Evolutionary conservation across 2,888 invertebrate genomes (phyloP).

Genomic region (Diarsia brunnea): DNA sequence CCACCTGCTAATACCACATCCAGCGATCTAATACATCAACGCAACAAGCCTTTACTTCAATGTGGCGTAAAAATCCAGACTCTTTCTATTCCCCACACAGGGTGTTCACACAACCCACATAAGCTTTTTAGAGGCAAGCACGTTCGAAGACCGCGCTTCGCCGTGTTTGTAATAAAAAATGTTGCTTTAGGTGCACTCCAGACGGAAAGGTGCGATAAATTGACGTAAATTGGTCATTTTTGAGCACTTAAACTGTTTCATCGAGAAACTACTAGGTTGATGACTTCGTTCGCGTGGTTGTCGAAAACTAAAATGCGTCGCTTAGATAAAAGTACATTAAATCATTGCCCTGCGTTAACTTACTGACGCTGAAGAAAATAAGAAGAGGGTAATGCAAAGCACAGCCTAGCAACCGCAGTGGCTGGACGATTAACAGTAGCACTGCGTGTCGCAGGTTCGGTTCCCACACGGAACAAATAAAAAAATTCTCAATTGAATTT

Average conservation of each 20-base stretch:
- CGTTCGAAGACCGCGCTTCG: slow-evolving; percentile 68
- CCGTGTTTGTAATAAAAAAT: slow-evolving; percentile 70
- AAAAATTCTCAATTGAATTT: too few relatives aligned
- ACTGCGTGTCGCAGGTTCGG: too few relatives aligned
- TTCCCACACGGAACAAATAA: too few relatives aligned
- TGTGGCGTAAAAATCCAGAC: slow-evolving; percentile 77
- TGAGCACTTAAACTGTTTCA: background rate
- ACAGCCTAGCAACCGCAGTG: too few relatives aligned
- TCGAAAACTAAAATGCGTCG: too few relatives aligned
- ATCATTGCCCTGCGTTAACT: too few relatives aligned
- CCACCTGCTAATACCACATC: slow-evolving; percentile 32
- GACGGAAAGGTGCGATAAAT: slow-evolving; percentile 22
- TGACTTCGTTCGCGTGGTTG: too few relatives aligned
- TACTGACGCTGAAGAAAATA: too few relatives aligned
- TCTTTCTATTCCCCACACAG: slow-evolving; percentile 74
- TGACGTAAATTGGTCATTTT: background rate
- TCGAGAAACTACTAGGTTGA: background rate
- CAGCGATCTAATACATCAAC: slow-evolving; percentile 48
- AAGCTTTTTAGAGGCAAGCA: slow-evolving; percentile 76
- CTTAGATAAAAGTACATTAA: too few relatives aligned
- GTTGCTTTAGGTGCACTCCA: slow-evolving; percentile 41
- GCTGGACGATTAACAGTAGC: too few relatives aligned
- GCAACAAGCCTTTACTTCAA: slow-evolving; percentile 73
- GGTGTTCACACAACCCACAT: slow-evolving; percentile 71
- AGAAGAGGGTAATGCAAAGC: too few relatives aligned